phyloP scores from a whole-genome alignment of 2,888 invertebrate genomes.

The Steinernema carpocapsae region DNA sequence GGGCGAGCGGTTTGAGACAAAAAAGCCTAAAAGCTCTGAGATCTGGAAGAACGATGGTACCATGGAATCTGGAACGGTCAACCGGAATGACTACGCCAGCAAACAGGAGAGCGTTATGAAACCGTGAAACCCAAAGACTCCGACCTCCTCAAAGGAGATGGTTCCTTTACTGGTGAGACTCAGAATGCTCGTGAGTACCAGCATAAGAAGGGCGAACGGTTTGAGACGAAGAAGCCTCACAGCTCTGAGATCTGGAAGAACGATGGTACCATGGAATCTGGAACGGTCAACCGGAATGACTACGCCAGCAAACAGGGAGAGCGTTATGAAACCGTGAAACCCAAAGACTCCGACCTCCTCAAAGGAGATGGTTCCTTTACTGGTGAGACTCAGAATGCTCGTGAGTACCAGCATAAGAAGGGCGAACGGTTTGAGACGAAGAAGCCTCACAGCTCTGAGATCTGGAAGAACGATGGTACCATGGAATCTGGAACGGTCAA shows the following conservation, averaged over 20 bases:
- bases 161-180: slow-evolving; percentile 41
- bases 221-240: slow-evolving; percentile 33
- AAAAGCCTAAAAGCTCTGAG: slow-evolving; percentile 40
- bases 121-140: slow-evolving; percentile 44
- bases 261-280: slow-evolving; percentile 40
- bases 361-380: slow-evolving; percentile 43
- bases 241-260: slow-evolving; percentile 38
- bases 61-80: slow-evolving; percentile 39
- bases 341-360: slow-evolving; percentile 46
- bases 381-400: slow-evolving; percentile 39
- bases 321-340: slow-evolving; percentile 40
- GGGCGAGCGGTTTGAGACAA: slow-evolving; percentile 41
- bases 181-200: slow-evolving; percentile 40
- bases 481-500: slow-evolving; percentile 40
- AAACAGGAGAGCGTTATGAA: slow-evolving; percentile 44
- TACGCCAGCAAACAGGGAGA: slow-evolving; percentile 40
- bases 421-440: slow-evolving; percentile 44
- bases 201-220: slow-evolving; percentile 40
- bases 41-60: slow-evolving; percentile 45
- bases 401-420: slow-evolving; percentile 40
- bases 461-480: slow-evolving; percentile 35
- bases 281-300: slow-evolving; percentile 38
- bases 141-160: slow-evolving; percentile 46
- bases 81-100: slow-evolving; percentile 38
- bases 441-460: slow-evolving; percentile 17